Conservation (phyloP, 2,888 invertebrate genomes). For the Lacanobia wlatinum region DNA sequence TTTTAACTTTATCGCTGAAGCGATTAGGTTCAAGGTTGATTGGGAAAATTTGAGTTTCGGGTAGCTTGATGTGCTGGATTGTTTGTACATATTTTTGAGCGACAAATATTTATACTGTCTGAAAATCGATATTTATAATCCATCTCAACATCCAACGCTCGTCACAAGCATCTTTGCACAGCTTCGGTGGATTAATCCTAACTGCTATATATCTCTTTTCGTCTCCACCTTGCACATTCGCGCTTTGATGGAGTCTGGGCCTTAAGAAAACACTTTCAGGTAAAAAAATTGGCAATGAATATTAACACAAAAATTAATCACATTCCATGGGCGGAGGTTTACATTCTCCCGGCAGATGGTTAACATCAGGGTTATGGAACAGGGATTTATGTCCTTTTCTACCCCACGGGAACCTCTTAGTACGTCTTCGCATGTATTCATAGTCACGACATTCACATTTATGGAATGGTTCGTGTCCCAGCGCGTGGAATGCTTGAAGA, state of each 20-base stretch:
- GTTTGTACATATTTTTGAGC: background rate
- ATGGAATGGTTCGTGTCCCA: conserved; percentile 65
- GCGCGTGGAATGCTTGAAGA: conserved; percentile 69
- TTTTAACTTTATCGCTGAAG: no score
- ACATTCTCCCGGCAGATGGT: conserved; percentile 88
- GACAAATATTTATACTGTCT: conserved; percentile 1
- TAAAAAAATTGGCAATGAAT: background rate
- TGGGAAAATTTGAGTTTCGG: no score
- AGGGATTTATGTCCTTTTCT: conserved; percentile 94
- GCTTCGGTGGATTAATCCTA: background rate
- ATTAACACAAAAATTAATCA: conserved; percentile 68
- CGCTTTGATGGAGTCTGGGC: background rate
- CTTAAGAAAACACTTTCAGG: background rate
- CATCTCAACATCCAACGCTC: background rate
- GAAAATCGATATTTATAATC: background rate
- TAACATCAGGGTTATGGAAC: conserved; percentile 95
- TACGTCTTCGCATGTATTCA: conserved; percentile 94
- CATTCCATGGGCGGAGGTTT: conserved; percentile 77
- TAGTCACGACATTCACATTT: conserved; percentile 89
- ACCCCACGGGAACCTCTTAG: conserved; percentile 97
- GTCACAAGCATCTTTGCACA: background rate
- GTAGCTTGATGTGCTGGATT: no score
- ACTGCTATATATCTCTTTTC: background rate
- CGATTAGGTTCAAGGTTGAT: no score
- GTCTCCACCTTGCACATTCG: background rate